Percentiles rank a stretch among this genome's conserved stretches.
phyloP scores from a whole-genome alignment of 1,140 invertebrate genomes.

The Odontomachus brunneus region DNA sequence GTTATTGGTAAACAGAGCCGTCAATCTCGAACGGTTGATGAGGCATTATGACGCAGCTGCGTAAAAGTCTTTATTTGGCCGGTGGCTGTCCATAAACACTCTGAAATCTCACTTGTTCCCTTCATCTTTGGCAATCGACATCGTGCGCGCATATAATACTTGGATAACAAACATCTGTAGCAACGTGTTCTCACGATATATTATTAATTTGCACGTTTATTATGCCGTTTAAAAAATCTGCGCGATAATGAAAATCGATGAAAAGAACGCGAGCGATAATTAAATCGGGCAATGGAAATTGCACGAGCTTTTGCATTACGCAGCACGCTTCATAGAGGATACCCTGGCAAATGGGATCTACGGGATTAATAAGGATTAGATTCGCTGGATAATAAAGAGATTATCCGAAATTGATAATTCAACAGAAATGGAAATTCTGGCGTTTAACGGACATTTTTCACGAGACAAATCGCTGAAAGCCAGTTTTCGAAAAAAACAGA shows the following conservation, averaged over 20 bases:
- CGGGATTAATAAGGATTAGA: conserved; percentile 7
- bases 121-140: too few relatives aligned
- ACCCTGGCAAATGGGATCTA: not conserved
- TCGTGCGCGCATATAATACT: not conserved
- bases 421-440: not conserved
- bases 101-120: not conserved
- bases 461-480: not conserved
- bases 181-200: not conserved
- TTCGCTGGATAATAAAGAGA: not conserved
- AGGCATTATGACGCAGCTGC: not conserved
- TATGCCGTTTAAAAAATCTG: not conserved
- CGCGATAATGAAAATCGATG: not conserved
- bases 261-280: not conserved
- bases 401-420: not conserved
- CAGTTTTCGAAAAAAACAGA: not conserved
- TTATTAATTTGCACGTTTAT: conserved; percentile 22
- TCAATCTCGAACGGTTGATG: conserved; percentile 9
- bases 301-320: not conserved
- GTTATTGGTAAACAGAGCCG: conserved; percentile 1
- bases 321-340: not conserved
- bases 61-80: conserved; percentile 11
- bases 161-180: not conserved
- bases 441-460: not conserved
- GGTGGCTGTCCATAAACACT: conserved; percentile 1
- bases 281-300: conserved; percentile 9